Evolutionary conservation across 2,888 invertebrate genomes (phyloP), one percentile per base, ranked within the genome.

Genomic region (Drosophila monieri): DNA sequence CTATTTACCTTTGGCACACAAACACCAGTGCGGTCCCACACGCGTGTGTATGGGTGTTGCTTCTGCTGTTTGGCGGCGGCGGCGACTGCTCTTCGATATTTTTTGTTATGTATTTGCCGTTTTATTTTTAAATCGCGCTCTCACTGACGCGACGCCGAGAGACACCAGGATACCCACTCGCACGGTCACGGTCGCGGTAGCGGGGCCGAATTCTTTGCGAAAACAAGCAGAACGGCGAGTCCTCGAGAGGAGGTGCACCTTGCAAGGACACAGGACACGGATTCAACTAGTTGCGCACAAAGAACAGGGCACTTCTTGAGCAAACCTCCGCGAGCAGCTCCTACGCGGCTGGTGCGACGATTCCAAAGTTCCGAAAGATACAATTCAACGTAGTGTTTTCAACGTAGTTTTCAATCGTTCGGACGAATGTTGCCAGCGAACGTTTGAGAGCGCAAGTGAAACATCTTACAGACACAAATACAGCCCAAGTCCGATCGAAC

Each of bases 111-210:
- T 83, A 84, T 81, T 86, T 76, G 78, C 74, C 62, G 85, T 80
- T 78, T 88, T 88, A 88, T 88, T 88, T 88, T 88, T 88, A 88
- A 88, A 87, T 73, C 80, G 68, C 54, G 62, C 68, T 76, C 71
- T 64, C 69, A 73, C 74, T 56, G 62, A 53, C 41, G 41, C 18
- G 21, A 55, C 67, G 77, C 67, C 52, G 49, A 39, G 48, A 47
- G 46, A 37, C 30, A 66, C 35, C 35, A 35, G 35, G 46, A 59
- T 49, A 64, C 47, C 43, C 58, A 59, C 46, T n/a, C 43, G 10
- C 30, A 48, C 8, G 47, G 14, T 39, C 35, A 53, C 64, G 39
- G 41, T 12, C 52, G 41, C 32, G 21, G 47, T 21, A 10, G 41
- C 32, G 21, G 47, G 21, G 9, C 27, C 8, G 21, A 59, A 47